A percentile compares a stretch with the other conserved stretches of the same genome.
These are phyloP conservation scores for Stratiomys singularior DNA, from an alignment of 2,888 invertebrate genomes.

Conservation along the genomic window DNA sequence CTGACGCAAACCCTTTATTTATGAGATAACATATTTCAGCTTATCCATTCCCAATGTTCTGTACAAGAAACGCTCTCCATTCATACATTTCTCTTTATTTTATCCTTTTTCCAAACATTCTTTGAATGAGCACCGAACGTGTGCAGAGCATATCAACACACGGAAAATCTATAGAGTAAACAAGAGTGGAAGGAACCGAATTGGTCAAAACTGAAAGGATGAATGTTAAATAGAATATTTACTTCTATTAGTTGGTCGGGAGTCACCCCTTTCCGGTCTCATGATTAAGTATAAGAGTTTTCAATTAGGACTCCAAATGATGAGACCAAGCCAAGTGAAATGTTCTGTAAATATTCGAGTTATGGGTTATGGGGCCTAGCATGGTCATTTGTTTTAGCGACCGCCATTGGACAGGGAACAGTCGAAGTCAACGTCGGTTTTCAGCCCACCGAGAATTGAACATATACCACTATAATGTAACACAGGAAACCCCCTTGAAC, in stretches of 20 bases:
- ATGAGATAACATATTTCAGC: slow-evolving; percentile 38
- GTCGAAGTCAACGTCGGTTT: too few species aligned
- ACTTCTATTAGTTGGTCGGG: not conserved
- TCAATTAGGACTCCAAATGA: slow-evolving; percentile 20
- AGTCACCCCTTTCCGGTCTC: slow-evolving; percentile 2
- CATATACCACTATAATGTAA: too few species aligned
- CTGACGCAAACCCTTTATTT: slow-evolving; percentile 18
- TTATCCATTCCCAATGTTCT: not conserved
- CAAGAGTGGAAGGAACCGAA: not conserved
- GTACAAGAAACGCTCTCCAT: not conserved
- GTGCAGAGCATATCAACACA: slow-evolving; percentile 3
- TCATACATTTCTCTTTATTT: slow-evolving; percentile 14
- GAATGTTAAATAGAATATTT: slow-evolving; percentile 28
- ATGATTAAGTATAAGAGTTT: slow-evolving; percentile 30
- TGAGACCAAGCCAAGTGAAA: slow-evolving; percentile 15
- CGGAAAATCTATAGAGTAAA: not conserved
- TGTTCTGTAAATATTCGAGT: slow-evolving; percentile 24
- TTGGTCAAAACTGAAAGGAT: not conserved
- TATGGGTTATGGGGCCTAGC: not conserved
- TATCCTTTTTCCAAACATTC: not conserved
- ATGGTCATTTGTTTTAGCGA: slow-evolving; percentile 20
- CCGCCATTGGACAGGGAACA: not conserved
- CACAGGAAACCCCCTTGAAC: too few species aligned
- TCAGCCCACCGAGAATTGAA: too few species aligned
- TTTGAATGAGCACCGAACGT: slow-evolving; percentile 9